Evolutionary conservation across 1,140 invertebrate species (phyloP).

Genomic region (Varroa destructor): DNA sequence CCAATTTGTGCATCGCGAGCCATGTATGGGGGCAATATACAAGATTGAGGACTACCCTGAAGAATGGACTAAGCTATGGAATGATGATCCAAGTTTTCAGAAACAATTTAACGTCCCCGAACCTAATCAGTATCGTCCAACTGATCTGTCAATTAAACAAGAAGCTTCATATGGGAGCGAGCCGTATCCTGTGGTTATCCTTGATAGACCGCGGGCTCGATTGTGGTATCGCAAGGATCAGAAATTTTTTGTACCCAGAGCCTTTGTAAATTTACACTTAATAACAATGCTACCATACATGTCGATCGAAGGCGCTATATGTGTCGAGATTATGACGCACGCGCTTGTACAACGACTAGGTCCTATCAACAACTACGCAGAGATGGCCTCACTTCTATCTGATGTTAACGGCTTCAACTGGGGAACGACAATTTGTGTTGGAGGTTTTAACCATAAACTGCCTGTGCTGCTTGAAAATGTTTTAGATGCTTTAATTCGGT

Average conservation of each 20-base stretch:
- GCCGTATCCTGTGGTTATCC: not conserved
- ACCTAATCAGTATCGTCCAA: not conserved
- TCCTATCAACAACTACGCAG: conserved; percentile 1
- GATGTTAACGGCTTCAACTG: conserved; percentile 1
- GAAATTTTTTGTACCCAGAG: not conserved
- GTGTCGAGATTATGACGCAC: not conserved
- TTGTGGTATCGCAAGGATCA: conserved; percentile 17
- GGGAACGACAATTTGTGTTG: not conserved
- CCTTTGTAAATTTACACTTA: not conserved
- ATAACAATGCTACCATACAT: not conserved
- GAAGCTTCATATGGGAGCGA: not conserved
- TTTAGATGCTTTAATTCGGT: not conserved
- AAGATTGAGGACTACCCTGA: conserved; percentile 20
- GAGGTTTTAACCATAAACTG: conserved; percentile 15
- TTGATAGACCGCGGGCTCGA: not conserved
- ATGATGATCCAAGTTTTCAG: conserved; percentile 6
- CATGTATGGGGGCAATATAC: not conserved
- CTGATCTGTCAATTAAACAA: not conserved
- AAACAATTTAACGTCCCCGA: conserved; percentile 3
- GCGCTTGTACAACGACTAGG: not conserved
- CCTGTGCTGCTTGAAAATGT: conserved; percentile 19
- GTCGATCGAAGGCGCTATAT: not conserved
- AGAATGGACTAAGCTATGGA: conserved; percentile 1
- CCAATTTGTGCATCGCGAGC: not conserved
- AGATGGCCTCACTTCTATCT: conserved; percentile 7